Evolutionary conservation across 1,140 invertebrate genomes (phyloP), one percentile per base, ranked within the genome.

Genomic region (Brachionus calyciflorus): DNA sequence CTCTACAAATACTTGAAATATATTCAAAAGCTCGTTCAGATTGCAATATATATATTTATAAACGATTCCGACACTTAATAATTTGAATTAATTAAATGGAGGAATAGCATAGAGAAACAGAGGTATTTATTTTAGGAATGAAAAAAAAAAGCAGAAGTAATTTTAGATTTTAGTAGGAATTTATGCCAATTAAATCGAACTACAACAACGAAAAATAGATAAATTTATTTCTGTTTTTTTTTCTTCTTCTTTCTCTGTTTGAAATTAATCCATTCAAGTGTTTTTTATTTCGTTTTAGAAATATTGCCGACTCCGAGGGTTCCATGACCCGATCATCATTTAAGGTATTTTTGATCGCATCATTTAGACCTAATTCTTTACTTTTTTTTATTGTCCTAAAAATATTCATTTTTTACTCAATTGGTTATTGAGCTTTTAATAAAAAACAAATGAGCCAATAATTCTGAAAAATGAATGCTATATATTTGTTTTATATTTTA

Each of bases 81-180:
- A 65, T 65, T 65, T 65, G 24, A 65, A 65, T 65, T 65, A 65
- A 65, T 65, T 65, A 65, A 65, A 65, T 24, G 44, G 24, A 65
- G 9, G 30, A 12, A 65, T 4, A 24, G 2, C 4, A 21, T 10
- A 53, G 10, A 53, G 21, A 53, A 28, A 55, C n/a, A 24, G 53
- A 55, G 53, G 53, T 55, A 26, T 24, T 28, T 55, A n/a, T n/a
- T n/a, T n/a, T n/a, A n/a, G n/a, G n/a, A n/a, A n/a, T n/a, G 33
- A 37, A 37, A 9, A 37, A 30, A 37, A 33, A 60, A 19, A 60
- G 33, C 40, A 65, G 60, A 44, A 65, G 40, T 65, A 44, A 65
- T 65, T 65, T 41, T 24, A 44, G 37, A 26, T 28, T 19, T 17
- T 37, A 37, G 33, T n/a, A n/a, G n/a, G n/a, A 65, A 65, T 65